A percentile compares a stretch with the other conserved stretches of the same genome.
phyloP scores from a whole-genome alignment of 2,888 invertebrate genomes.

The Sussaba pulchella region DNA sequence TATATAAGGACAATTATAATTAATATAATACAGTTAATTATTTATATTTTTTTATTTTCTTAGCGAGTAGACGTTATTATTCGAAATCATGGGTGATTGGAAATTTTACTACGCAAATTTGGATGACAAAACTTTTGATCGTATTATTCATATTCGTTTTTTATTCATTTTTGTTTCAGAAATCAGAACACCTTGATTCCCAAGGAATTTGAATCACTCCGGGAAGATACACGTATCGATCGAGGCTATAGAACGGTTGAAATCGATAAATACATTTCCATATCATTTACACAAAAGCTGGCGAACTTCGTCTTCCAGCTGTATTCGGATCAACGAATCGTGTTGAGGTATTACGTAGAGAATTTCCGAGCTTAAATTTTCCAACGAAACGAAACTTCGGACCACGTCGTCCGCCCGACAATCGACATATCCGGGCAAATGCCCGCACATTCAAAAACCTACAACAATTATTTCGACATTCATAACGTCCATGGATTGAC shows the following conservation, averaged over 20 bases:
- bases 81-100: no score
- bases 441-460: neutral
- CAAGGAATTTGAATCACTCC: conserved; percentile 13
- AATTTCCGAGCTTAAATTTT: conserved; percentile 10
- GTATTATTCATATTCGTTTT: conserved; percentile 16
- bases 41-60: no score
- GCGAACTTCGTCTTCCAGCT: conserved; percentile 29
- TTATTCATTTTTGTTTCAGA: conserved; percentile 56
- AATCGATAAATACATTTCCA: conserved; percentile 39
- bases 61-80: no score
- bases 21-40: no score
- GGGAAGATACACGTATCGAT: conserved; percentile 47
- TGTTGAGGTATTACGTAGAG: conserved; percentile 28
- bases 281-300: conserved; percentile 61
- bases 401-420: conserved; percentile 46
- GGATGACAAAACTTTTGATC: neutral
- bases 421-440: conserved; percentile 51
- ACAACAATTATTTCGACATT: conserved; percentile 24
- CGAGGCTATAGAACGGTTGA: neutral
- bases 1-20: no score
- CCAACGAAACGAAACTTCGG: neutral
- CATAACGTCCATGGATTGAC: conserved; percentile 26
- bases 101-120: no score
- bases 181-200: conserved; percentile 32
- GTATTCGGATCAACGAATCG: conserved; percentile 16